Conservation (phyloP, 1,140 invertebrate species). For the Caerostris darwini region DNA sequence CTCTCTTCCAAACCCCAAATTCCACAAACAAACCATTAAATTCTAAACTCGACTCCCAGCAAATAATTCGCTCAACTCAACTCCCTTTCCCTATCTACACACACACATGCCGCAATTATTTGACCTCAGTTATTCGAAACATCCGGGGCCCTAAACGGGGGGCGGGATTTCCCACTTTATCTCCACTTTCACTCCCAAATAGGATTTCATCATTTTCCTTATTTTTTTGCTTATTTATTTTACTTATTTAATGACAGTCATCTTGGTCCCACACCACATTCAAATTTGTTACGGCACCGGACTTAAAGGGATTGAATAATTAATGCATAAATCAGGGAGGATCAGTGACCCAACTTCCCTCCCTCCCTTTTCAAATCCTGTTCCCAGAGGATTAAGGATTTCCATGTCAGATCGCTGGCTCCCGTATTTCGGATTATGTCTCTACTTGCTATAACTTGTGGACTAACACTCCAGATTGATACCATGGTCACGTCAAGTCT, state of each 20-base stretch:
- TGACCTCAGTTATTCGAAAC: constrained; percentile 54
- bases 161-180: constrained; percentile 44
- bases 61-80: neutral
- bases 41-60: neutral
- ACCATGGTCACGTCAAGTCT: too few species aligned
- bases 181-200: constrained; percentile 17
- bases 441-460: too few species aligned
- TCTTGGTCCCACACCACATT: neutral
- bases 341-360: neutral
- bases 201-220: neutral
- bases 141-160: constrained; percentile 20
- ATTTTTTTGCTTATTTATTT: constrained; percentile 6
- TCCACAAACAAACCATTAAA: neutral
- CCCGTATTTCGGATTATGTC: neutral
- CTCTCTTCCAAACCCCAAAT: neutral
- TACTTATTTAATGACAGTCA: constrained; percentile 5
- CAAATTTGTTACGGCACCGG: constrained; percentile 66
- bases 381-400: neutral
- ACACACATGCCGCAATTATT: neutral
- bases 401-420: neutral
- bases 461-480: too few species aligned
- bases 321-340: constrained; percentile 72
- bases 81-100: neutral
- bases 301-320: constrained; percentile 72
- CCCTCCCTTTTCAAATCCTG: neutral